Percentiles rank a stretch among this genome's conserved stretches.
phyloP scores from a whole-genome alignment of 2,797 vertebrate species.

The Paguma larvata region DNA sequence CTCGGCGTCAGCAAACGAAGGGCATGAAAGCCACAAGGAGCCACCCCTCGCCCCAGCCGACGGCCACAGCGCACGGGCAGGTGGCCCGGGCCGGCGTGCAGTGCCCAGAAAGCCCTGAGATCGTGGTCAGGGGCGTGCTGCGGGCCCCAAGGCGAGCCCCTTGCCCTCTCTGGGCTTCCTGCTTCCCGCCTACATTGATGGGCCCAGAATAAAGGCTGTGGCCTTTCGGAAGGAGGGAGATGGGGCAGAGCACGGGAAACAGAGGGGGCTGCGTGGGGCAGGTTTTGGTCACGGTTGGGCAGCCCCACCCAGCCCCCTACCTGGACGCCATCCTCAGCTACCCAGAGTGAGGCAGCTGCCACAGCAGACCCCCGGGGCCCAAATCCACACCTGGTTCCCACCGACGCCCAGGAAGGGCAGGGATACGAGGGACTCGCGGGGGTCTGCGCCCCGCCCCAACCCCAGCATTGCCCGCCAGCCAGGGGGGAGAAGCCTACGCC shows the following conservation, averaged over 20 bases:
- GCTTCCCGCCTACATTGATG: neutral
- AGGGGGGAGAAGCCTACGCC: neutral
- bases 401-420: neutral
- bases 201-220: neutral
- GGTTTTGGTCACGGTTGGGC: slow-evolving; percentile 61
- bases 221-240: neutral
- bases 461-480: neutral
- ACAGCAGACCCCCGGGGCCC: neutral
- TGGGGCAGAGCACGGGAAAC: neutral
- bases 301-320: neutral
- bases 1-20: slow-evolving; percentile 12
- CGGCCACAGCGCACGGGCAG: neutral
- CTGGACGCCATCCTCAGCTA: neutral
- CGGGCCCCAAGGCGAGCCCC: neutral
- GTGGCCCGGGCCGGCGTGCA: neutral
- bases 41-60: neutral
- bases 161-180: neutral
- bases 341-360: neutral
- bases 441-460: neutral
- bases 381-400: neutral
- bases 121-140: neutral
- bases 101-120: slow-evolving; percentile 43
- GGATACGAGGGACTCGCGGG: neutral
- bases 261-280: neutral
- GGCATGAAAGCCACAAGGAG: neutral